These are phyloP conservation scores for Sander lucioperca DNA, from an alignment of 2,113 vertebrate genomes.

Conservation along the genomic window DNA sequence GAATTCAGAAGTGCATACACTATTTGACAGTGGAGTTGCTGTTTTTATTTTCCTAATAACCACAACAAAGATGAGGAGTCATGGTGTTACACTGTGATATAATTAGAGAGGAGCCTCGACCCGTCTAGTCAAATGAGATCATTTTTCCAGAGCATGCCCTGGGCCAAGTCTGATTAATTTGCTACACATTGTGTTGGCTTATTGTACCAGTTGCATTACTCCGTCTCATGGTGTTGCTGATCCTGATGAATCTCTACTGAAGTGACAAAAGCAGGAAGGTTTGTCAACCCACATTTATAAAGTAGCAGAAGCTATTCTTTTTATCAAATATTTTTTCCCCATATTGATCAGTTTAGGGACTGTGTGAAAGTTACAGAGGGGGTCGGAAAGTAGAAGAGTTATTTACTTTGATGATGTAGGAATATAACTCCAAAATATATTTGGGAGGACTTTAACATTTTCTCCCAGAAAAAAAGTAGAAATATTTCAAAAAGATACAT, in stretches of 20 bases:
- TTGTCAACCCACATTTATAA: slow-evolving; percentile 9
- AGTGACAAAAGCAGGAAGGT: slow-evolving; percentile 23
- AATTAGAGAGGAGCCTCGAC: slow-evolving; percentile 74
- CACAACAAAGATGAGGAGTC: slow-evolving; percentile 62
- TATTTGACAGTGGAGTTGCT: slow-evolving; percentile 36
- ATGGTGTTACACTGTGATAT: slow-evolving; percentile 54
- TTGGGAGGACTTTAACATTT: background rate
- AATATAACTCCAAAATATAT: background rate
- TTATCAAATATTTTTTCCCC: background rate
- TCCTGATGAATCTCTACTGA: slow-evolving; percentile 56
- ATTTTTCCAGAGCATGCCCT: slow-evolving; percentile 72
- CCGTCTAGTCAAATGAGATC: slow-evolving; percentile 77
- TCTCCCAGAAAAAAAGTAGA: background rate
- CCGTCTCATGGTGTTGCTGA: slow-evolving; percentile 60
- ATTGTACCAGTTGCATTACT: slow-evolving; percentile 65
- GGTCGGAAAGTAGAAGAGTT: background rate
- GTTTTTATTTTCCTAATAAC: slow-evolving; percentile 59
- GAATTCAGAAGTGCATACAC: slow-evolving; percentile 2
- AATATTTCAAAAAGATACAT: background rate
- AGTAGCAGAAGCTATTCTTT: background rate
- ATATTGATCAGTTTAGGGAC: slow-evolving; percentile 5
- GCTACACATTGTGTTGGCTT: slow-evolving; percentile 73
- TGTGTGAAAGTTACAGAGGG: background rate
- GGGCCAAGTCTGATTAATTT: slow-evolving; percentile 80
- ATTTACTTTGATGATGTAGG: background rate